phyloP scores from a whole-genome alignment of 2,113 vertebrate genomes.

The Daboia siamensis region DNA sequence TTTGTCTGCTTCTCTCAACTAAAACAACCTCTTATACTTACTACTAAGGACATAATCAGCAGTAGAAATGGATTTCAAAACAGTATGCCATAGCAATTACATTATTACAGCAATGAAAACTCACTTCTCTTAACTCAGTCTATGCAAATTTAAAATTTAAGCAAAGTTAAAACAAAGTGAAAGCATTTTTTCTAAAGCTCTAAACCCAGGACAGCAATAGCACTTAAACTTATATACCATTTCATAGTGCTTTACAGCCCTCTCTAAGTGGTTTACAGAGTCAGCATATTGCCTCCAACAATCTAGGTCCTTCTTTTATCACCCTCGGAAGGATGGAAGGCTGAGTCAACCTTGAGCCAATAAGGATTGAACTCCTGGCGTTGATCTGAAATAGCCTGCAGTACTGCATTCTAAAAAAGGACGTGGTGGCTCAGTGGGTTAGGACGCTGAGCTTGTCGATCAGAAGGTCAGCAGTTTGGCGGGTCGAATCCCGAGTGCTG shows the following conservation, averaged over 20 bases:
- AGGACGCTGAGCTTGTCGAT: too few species aligned
- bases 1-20: not conserved
- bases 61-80: slow-evolving; percentile 28
- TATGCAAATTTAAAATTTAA: not conserved
- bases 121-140: not conserved
- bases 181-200: not conserved
- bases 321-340: not conserved
- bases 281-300: not conserved
- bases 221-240: not conserved
- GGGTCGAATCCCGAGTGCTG: too few species aligned
- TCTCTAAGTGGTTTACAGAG: not conserved
- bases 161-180: slow-evolving; percentile 3
- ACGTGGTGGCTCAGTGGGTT: too few species aligned
- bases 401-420: not conserved
- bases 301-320: not conserved
- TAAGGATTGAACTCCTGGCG: not conserved
- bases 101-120: slow-evolving; percentile 3
- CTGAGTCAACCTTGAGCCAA: not conserved
- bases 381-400: not conserved
- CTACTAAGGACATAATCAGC: slow-evolving; percentile 10
- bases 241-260: not conserved
- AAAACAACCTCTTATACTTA: not conserved
- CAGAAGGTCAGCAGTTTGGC: too few species aligned
- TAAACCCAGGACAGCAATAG: not conserved
- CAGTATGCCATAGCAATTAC: not conserved